A percentile compares a stretch with the other conserved stretches of the same genome.
Conservation (phyloP, 2,888 invertebrate species). For the Schizaphis graminum region DNA sequence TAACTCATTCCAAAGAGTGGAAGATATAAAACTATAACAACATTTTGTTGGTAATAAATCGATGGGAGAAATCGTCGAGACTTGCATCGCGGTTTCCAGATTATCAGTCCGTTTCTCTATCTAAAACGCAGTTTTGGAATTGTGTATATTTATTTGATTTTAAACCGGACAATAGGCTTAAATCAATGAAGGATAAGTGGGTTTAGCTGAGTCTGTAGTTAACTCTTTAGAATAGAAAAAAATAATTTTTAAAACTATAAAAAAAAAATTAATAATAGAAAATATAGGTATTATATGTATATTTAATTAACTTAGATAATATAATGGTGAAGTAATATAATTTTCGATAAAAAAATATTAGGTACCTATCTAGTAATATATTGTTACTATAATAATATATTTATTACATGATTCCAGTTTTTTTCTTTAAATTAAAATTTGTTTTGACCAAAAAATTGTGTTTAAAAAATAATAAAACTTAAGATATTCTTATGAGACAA, state of each 20-base stretch:
- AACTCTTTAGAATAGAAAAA: not conserved
- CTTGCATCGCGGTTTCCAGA: not conserved
- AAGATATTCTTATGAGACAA: too few species aligned
- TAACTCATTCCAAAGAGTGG: constrained; percentile 42
- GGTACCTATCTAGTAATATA: too few species aligned
- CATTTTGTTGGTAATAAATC: constrained; percentile 36
- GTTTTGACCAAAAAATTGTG: too few species aligned
- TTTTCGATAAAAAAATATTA: not conserved
- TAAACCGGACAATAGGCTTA: not conserved
- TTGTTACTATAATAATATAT: not conserved
- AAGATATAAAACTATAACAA: constrained; percentile 50
- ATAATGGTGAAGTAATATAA: not conserved
- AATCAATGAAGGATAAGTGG: not conserved
- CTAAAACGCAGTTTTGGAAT: not conserved
- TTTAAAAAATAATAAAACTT: too few species aligned
- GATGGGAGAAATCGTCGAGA: not conserved
- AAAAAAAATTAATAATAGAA: not conserved
- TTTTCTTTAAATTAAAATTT: too few species aligned
- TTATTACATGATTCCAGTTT: too few species aligned
- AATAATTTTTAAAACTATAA: too few species aligned
- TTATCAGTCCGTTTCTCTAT: constrained; percentile 26
- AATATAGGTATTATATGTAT: not conserved
- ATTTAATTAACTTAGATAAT: not conserved
- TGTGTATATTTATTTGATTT: not conserved
- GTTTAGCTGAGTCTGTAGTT: not conserved